Evolutionary conservation across 2,113 vertebrate species (phyloP).

Genomic region (Dromiciops gliroides): DNA sequence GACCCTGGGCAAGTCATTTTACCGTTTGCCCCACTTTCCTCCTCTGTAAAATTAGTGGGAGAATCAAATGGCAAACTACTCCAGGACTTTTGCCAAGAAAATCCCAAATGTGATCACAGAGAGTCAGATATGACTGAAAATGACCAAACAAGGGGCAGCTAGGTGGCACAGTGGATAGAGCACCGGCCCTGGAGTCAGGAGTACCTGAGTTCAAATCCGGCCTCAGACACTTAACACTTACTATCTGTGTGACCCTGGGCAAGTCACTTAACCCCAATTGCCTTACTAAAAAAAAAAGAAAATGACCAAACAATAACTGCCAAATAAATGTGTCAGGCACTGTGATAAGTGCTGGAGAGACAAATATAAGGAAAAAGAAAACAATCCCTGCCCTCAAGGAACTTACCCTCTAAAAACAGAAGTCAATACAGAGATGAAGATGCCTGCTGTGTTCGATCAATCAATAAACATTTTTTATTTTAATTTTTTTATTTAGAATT

Average conservation of each 20-base stretch:
- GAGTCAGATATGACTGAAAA: too few species aligned
- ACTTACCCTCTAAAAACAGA: background rate
- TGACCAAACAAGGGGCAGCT: too few species aligned
- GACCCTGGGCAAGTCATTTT: background rate
- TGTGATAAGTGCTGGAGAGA: background rate
- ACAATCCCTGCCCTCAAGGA: background rate
- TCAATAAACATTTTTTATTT: background rate
- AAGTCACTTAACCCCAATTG: too few species aligned
- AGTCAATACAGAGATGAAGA: background rate
- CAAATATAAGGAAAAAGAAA: background rate
- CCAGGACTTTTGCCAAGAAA: background rate
- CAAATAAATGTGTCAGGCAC: background rate
- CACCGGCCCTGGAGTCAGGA: too few species aligned
- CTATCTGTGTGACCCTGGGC: too few species aligned
- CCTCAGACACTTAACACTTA: too few species aligned
- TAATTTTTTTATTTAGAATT: too few species aligned
- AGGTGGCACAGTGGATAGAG: too few species aligned
- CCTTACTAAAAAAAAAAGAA: too few species aligned
- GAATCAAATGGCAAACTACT: background rate
- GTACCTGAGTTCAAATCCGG: too few species aligned
- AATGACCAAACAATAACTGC: too few species aligned
- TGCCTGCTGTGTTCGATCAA: background rate
- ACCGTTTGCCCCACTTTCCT: background rate
- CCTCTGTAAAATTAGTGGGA: background rate
- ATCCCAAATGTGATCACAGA: background rate